Percentiles rank a stretch among this genome's conserved stretches.
Conservation (phyloP, 2,113 vertebrate genomes). For the Cinclus cinclus region DNA sequence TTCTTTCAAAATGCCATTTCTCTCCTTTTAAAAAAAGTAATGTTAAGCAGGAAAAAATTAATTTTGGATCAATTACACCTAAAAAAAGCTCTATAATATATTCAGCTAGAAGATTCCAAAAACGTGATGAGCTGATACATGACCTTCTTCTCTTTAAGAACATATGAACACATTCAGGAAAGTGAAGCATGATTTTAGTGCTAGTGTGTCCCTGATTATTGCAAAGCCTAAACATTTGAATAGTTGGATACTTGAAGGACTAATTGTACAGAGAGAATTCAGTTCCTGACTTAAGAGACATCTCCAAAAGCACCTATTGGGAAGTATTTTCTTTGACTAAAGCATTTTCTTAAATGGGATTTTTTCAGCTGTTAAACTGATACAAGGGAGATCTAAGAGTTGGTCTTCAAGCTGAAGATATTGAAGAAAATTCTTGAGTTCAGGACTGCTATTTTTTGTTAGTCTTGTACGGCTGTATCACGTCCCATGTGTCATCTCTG, state of each 20-base stretch:
- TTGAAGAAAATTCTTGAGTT: background rate
- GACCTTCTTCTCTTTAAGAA: constrained; percentile 40
- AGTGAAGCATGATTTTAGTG: background rate
- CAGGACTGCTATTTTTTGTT: background rate
- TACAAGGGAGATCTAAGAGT: background rate
- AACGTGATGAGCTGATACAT: background rate
- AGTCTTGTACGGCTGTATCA: background rate
- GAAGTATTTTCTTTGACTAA: background rate
- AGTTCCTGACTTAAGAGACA: background rate
- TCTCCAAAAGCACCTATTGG: background rate
- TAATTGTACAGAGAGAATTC: background rate
- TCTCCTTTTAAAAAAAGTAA: background rate
- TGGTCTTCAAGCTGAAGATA: background rate
- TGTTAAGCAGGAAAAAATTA: background rate
- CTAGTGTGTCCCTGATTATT: background rate
- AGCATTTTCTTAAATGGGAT: background rate
- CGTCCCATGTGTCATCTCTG: background rate
- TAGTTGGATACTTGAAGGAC: background rate
- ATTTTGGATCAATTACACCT: background rate
- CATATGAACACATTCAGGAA: background rate
- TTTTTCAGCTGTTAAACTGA: background rate
- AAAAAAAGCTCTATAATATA: background rate
- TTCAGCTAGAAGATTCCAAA: constrained; percentile 14
- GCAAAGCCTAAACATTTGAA: background rate
- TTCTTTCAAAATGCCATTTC: background rate